These are phyloP conservation scores for Nycteola revayana DNA, from an alignment of 2,888 invertebrate genomes.

Conservation along the genomic window DNA sequence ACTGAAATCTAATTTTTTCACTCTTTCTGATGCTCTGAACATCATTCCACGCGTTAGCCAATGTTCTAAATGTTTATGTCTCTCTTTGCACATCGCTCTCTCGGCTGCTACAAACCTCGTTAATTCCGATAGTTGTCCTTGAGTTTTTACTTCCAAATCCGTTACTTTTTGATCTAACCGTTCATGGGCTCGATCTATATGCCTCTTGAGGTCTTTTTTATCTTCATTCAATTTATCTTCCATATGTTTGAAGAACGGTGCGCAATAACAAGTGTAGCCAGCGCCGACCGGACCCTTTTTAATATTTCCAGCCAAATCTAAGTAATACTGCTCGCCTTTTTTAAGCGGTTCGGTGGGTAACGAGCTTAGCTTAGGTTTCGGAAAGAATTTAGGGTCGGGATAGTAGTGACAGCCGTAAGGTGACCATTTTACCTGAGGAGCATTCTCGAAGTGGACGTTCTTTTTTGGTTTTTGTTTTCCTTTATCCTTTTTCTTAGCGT, in stretches of 20 bases:
- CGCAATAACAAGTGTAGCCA: conserved; percentile 96
- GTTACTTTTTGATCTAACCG: conserved; percentile 91
- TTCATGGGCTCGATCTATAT: conserved; percentile 90
- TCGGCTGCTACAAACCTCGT: conserved; percentile 85
- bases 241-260: conserved; percentile 94
- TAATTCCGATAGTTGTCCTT: conserved; percentile 86
- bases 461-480: conserved; percentile 71
- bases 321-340: conserved; percentile 95
- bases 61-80: conserved; percentile 86
- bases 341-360: conserved; percentile 92
- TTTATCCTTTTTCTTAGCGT: conserved; percentile 66
- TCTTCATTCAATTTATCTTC: conserved; percentile 92
- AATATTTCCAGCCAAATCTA: conserved; percentile 97
- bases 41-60: conserved; percentile 85
- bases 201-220: conserved; percentile 89
- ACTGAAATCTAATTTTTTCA: conserved; percentile 68
- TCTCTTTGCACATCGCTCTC: conserved; percentile 83
- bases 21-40: conserved; percentile 80
- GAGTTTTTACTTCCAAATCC: conserved; percentile 87
- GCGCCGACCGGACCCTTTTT: conserved; percentile 97
- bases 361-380: conserved; percentile 91
- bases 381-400: conserved; percentile 92
- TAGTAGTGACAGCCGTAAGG: conserved; percentile 96
- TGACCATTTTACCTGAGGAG: conserved; percentile 86
- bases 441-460: conserved; percentile 79